Conservation (phyloP, 2,113 vertebrate species). For the Tylochromis polylepis region DNA sequence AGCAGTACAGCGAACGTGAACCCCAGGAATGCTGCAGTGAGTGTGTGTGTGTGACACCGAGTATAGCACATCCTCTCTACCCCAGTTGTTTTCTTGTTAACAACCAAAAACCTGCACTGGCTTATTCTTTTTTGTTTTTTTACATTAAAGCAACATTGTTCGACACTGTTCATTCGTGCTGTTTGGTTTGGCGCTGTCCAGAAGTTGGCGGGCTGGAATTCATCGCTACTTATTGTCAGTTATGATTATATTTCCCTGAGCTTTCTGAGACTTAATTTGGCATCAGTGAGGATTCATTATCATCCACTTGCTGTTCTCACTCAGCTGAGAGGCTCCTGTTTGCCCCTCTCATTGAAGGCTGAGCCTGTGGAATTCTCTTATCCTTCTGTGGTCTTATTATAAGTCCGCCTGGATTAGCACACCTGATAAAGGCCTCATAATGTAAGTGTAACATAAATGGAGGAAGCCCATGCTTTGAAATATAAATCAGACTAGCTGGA, state of each 20-base stretch:
- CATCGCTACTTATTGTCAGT: slow-evolving; percentile 40
- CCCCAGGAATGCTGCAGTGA: slow-evolving; percentile 45
- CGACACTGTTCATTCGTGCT: neutral
- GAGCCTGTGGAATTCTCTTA: slow-evolving; percentile 35
- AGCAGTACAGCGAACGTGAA: slow-evolving; percentile 39
- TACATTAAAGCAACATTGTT: neutral
- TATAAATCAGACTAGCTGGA: slow-evolving; percentile 32
- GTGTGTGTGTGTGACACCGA: neutral
- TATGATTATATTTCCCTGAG: neutral
- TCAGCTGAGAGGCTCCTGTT: slow-evolving; percentile 24
- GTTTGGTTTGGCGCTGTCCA: neutral
- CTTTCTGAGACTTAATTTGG: slow-evolving; percentile 42
- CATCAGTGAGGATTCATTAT: slow-evolving; percentile 32
- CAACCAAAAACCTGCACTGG: slow-evolving; percentile 6
- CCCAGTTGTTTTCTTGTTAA: slow-evolving; percentile 26
- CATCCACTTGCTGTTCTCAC: slow-evolving; percentile 1
- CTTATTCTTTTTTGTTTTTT: neutral
- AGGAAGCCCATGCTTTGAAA: slow-evolving; percentile 19
- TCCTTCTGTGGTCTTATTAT: slow-evolving; percentile 44
- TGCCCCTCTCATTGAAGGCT: slow-evolving; percentile 14
- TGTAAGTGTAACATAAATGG: slow-evolving; percentile 35
- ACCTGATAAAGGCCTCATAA: slow-evolving; percentile 36
- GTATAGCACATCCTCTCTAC: neutral
- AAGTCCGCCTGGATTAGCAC: slow-evolving; percentile 27
- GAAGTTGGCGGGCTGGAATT: neutral